Evolutionary conservation across 2,797 vertebrate genomes (phyloP).

Genomic region (Bothrops alternatus): DNA sequence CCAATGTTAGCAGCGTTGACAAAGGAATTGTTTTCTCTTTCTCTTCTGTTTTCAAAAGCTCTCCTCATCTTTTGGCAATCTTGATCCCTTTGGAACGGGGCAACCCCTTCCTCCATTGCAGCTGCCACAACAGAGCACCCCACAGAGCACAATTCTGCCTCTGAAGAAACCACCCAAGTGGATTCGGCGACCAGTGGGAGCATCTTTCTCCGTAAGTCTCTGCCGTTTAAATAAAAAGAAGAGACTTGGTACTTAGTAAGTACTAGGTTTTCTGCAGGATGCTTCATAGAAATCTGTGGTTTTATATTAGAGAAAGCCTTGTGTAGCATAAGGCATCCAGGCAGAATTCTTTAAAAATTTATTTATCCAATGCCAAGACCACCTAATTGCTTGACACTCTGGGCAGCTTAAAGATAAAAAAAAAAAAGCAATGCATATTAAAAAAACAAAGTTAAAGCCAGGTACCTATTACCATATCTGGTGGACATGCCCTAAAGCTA

Average conservation of each 20-base stretch:
- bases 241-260: not conserved
- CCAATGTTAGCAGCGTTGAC: too few relatives aligned
- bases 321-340: not conserved
- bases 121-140: slow-evolving; percentile 77
- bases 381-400: not conserved
- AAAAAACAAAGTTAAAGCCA: too few relatives aligned
- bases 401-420: not conserved
- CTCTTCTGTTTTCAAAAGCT: slow-evolving; percentile 72
- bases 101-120: slow-evolving; percentile 88
- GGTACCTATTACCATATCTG: too few relatives aligned
- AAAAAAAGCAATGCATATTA: not conserved
- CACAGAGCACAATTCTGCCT: slow-evolving; percentile 75
- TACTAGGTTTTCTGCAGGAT: not conserved
- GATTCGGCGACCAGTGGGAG: slow-evolving; percentile 90
- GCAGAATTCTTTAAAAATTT: not conserved
- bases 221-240: not conserved
- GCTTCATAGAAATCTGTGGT: not conserved
- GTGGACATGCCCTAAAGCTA: too few relatives aligned
- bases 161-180: slow-evolving; percentile 96
- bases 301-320: not conserved
- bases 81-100: slow-evolving; percentile 93
- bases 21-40: not conserved
- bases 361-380: not conserved
- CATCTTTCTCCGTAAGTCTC: slow-evolving; percentile 87
- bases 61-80: slow-evolving; percentile 89